Percentiles rank a stretch among this genome's conserved stretches.
These are phyloP conservation scores for Eudasyphora cyanicolor DNA, from an alignment of 2,888 invertebrate species.

Conservation along the genomic window DNA sequence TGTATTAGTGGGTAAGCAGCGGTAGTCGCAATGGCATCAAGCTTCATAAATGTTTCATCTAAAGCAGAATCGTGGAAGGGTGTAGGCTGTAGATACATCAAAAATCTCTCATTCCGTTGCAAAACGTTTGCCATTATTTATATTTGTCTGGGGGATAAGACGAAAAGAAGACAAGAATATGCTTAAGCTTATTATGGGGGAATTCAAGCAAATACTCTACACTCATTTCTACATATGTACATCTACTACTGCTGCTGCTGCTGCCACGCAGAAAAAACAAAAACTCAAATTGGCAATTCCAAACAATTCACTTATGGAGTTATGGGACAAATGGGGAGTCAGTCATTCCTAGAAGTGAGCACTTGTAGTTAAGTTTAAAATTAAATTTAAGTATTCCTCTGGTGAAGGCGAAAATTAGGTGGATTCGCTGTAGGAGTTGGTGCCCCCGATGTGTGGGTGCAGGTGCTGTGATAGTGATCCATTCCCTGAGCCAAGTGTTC, in stretches of 20 bases:
- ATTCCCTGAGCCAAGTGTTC: background rate
- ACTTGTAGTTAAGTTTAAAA: background rate
- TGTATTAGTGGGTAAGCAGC: background rate
- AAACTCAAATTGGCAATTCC: background rate
- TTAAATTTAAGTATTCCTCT: slow-evolving; percentile 18
- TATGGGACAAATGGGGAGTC: too few relatives aligned
- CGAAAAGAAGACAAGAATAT: slow-evolving; percentile 5
- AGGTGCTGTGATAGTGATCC: background rate
- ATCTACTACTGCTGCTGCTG: too few relatives aligned
- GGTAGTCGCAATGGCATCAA: slow-evolving; percentile 9
- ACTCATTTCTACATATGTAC: too few relatives aligned
- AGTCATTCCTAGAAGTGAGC: background rate
- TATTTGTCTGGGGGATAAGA: slow-evolving; percentile 27
- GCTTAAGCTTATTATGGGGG: slow-evolving; percentile 31
- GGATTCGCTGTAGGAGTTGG: background rate
- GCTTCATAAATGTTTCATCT: slow-evolving; percentile 44
- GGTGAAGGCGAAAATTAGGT: background rate
- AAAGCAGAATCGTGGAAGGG: background rate
- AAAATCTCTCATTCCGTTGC: slow-evolving; percentile 34
- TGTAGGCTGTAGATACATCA: too few relatives aligned
- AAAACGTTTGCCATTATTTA: slow-evolving; percentile 31
- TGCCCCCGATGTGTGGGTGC: too few relatives aligned
- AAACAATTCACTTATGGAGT: background rate
- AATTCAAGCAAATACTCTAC: background rate
- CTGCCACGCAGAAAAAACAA: background rate